Evolutionary conservation across 2,797 vertebrate species (phyloP).

Genomic region (Luscinia luscinia): DNA sequence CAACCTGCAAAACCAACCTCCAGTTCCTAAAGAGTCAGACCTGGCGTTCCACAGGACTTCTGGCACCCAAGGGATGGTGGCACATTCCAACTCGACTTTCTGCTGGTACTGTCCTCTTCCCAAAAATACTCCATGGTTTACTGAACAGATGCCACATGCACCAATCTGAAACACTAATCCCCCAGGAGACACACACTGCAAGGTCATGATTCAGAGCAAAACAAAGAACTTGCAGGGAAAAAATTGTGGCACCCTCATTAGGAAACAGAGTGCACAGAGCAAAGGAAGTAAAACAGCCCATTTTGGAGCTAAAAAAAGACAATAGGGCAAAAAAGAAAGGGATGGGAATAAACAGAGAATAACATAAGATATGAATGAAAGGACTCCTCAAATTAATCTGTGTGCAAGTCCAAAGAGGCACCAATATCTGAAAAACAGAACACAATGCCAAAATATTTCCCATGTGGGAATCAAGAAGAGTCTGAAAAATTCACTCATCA

Average conservation of each 20-base stretch:
- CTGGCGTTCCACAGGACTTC: neutral
- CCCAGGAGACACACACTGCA: neutral
- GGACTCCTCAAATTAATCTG: neutral
- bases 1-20: neutral
- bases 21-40: rapidly evolving
- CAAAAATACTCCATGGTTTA: neutral
- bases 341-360: neutral
- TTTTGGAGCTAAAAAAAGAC: neutral
- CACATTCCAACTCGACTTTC: rapidly evolving
- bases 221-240: neutral
- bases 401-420: neutral
- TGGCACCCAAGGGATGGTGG: neutral
- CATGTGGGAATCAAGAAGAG: neutral
- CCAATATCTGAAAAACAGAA: neutral
- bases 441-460: neutral
- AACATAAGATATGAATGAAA: neutral
- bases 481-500: neutral
- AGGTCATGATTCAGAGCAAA: slow-evolving; percentile 8
- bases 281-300: neutral
- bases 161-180: neutral
- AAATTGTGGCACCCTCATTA: neutral
- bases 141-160: neutral
- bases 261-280: neutral
- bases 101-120: neutral
- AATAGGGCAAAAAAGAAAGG: neutral